Evolutionary conservation across 2,888 invertebrate species (phyloP).

Genomic region (Dynastes grantii): DNA sequence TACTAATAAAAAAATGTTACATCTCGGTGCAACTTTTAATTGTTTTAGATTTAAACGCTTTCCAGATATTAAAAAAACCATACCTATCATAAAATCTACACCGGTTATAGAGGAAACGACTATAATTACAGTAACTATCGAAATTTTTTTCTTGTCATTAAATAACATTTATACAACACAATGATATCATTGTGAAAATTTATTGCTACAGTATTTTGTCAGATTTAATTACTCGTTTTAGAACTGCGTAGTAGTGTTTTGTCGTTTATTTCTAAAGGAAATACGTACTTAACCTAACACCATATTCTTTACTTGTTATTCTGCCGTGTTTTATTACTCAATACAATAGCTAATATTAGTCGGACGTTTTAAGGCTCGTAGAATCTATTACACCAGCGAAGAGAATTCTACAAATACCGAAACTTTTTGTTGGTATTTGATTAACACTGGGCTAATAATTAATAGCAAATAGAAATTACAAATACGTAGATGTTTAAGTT

Average conservation of each 20-base stretch:
- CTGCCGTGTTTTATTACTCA: background rate
- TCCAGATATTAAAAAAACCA: no score
- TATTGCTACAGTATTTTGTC: background rate
- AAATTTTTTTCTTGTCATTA: no score
- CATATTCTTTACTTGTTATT: background rate
- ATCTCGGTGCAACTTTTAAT: no score
- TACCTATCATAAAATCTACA: no score
- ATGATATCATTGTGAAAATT: background rate
- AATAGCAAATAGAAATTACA: slow-evolving; percentile 45
- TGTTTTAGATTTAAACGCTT: no score
- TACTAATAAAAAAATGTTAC: no score
- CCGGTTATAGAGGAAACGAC: no score
- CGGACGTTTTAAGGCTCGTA: background rate
- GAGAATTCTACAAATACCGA: background rate
- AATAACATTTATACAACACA: no score
- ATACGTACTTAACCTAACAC: background rate
- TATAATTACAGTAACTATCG: no score
- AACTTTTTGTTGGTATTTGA: slow-evolving; percentile 22
- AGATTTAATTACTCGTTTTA: background rate
- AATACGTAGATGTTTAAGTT: slow-evolving; percentile 38
- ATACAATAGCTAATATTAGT: background rate
- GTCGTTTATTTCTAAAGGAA: background rate
- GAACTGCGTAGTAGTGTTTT: background rate
- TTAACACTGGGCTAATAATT: slow-evolving; percentile 37
- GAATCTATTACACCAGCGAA: background rate